Evolutionary conservation across 2,888 invertebrate species (phyloP), one percentile per base, ranked within the genome.

Genomic region (Nomada hirtipes): DNA sequence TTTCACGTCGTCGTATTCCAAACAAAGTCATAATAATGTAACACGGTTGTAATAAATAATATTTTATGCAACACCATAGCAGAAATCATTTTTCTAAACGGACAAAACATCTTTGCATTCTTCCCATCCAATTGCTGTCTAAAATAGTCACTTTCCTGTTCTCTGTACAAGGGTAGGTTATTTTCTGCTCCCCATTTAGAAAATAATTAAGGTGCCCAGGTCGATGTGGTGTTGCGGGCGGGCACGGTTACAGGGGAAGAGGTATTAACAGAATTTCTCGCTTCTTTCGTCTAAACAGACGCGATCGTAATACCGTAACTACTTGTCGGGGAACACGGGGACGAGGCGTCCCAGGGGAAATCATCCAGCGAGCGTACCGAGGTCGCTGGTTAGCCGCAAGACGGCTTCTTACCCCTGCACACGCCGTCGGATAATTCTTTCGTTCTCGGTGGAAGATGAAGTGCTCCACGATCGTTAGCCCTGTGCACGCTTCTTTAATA

Each of bases 331-430:
- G 82, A 75, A 67, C 55, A 61, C 42, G 44, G 61, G 65, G 53
- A 69, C 67, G 80, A 52, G 71, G 18, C n/a, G 18, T 52, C 86
- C 70, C 84, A 18, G 44, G 87, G 87, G 87, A 86, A 87, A 87
- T 87, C 83, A 85, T 79, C 64, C 64, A 80, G 72, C 77, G 44
- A 86, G 86, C 76, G 42, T 26, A 9, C 18, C 57, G 52, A 67
- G 68, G 74, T 71, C 70, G 72, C 55, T 57, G 74, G 65, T 67
- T 61, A 69, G 26, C 77, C 74, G 64, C 69, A 69, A 77, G 52
- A 68, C 60, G 61, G 55, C 76, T 77, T 73, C 36, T 75, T 79
- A 86, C 71, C 76, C 71, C 52, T 7, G 36, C 36, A 7, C 36
- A 63, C 57, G 57, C 36, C 60, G 61, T 7, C 52, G 29, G 60